phyloP scores from a whole-genome alignment of 2,888 invertebrate genomes.

The Archips crataeganus region DNA sequence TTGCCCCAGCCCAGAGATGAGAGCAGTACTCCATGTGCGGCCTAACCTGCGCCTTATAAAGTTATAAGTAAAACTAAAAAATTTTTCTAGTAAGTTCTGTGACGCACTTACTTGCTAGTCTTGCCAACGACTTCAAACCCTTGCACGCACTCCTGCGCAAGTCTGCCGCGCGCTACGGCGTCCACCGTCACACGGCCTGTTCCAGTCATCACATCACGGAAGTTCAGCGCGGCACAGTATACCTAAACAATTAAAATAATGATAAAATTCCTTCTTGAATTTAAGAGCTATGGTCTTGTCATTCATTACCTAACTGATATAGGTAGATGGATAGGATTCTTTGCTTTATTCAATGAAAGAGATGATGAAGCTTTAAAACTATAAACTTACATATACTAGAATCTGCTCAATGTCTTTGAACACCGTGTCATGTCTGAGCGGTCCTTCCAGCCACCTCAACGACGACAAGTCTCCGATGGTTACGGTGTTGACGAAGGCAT shows the following conservation, averaged over 20 bases:
- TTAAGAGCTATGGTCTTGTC: no score
- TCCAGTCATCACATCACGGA: slow-evolving; percentile 97
- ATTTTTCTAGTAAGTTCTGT: no score
- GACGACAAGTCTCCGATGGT: slow-evolving; percentile 95
- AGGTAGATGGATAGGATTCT: no score
- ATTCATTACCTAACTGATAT: no score
- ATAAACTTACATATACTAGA: slow-evolving; percentile 70
- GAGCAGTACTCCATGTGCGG: no score
- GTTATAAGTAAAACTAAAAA: no score
- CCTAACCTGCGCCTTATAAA: no score
- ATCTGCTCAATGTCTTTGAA: slow-evolving; percentile 63
- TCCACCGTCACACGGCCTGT: slow-evolving; percentile 95
- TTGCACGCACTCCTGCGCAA: slow-evolving; percentile 88
- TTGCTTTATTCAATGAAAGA: no score
- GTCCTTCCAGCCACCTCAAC: slow-evolving; percentile 89
- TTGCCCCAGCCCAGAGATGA: no score
- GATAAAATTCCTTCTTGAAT: no score
- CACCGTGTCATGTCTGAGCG: slow-evolving; percentile 64
- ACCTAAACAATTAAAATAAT: slow-evolving; percentile 74
- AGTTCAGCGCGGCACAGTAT: slow-evolving; percentile 94
- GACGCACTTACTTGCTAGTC: slow-evolving; percentile 69
- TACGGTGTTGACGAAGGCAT: slow-evolving; percentile 91
- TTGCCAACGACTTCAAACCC: slow-evolving; percentile 90
- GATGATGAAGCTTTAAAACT: no score
- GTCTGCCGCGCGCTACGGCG: slow-evolving; percentile 89